Evolutionary conservation across 2,113 vertebrate genomes (phyloP).

Genomic region (Serilophus lunatus): DNA sequence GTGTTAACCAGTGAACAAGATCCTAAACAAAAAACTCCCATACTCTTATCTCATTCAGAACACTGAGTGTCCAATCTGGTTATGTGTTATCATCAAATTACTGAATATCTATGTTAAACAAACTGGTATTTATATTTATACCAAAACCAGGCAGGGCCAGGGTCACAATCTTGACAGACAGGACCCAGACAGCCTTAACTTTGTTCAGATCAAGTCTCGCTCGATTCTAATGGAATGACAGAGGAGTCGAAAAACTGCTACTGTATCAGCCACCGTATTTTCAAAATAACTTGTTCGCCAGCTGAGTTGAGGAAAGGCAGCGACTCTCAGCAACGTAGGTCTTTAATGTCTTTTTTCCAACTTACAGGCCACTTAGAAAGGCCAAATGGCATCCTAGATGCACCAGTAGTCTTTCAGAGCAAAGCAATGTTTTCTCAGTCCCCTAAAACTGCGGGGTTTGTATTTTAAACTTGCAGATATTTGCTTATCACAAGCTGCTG

Average conservation of each 20-base stretch:
- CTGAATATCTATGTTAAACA: neutral
- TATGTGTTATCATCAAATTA: neutral
- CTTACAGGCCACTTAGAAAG: neutral
- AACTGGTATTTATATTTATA: neutral
- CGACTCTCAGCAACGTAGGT: neutral
- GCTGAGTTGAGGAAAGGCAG: neutral
- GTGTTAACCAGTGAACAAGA: neutral
- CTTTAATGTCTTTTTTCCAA: neutral
- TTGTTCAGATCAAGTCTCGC: neutral
- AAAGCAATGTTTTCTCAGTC: neutral
- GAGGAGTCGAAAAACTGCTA: neutral
- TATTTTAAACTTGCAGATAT: neutral
- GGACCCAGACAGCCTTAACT: neutral
- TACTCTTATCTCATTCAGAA: neutral
- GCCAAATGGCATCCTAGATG: neutral
- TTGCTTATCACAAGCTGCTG: neutral
- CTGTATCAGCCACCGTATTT: neutral
- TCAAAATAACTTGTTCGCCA: neutral
- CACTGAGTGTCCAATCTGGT: neutral
- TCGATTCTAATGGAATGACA: neutral
- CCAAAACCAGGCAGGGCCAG: neutral
- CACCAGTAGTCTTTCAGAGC: neutral
- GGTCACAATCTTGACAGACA: neutral
- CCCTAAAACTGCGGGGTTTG: rapidly evolving
- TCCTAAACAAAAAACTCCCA: neutral